Percentiles rank a stretch among this genome's conserved stretches.
Conservation (phyloP, 2,888 invertebrate species). For the Crossocerus cetratus region DNA sequence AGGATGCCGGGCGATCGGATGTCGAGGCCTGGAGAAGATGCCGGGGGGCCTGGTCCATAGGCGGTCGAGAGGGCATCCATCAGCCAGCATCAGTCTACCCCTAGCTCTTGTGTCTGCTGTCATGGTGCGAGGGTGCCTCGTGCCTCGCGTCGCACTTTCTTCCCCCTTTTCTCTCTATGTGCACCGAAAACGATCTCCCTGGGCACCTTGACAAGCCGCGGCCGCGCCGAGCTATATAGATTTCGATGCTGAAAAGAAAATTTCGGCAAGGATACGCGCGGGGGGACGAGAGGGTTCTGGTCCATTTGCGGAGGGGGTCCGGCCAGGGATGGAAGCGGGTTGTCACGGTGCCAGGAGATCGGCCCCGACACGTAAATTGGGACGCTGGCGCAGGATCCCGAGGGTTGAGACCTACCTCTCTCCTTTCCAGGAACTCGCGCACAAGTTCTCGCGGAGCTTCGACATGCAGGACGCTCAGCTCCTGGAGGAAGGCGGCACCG, state of each 20-base stretch:
- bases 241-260: too few relatives aligned
- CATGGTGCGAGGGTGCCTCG: slow-evolving; percentile 39
- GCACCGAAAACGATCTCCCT: neutral
- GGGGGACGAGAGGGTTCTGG: too few relatives aligned
- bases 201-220: too few relatives aligned
- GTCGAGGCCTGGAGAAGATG: too few relatives aligned
- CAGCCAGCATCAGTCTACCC: slow-evolving; percentile 50
- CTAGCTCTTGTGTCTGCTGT: slow-evolving; percentile 56
- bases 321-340: slow-evolving; percentile 7
- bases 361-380: neutral
- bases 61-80: slow-evolving; percentile 50
- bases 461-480: slow-evolving; percentile 86
- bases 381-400: slow-evolving; percentile 4
- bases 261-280: too few relatives aligned
- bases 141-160: slow-evolving; percentile 9
- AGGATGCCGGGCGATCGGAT: too few relatives aligned
- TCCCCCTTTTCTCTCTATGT: neutral
- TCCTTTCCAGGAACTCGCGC: slow-evolving; percentile 87
- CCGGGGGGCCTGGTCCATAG: too few relatives aligned
- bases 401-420: neutral
- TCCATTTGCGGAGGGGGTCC: too few relatives aligned
- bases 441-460: slow-evolving; percentile 91
- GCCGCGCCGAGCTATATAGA: too few relatives aligned
- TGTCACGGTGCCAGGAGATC: slow-evolving; percentile 33
- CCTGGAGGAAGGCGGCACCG: slow-evolving; percentile 70